Evolutionary conservation across 2,888 invertebrate genomes (phyloP).

Genomic region (Cheilosia vernalis): DNA sequence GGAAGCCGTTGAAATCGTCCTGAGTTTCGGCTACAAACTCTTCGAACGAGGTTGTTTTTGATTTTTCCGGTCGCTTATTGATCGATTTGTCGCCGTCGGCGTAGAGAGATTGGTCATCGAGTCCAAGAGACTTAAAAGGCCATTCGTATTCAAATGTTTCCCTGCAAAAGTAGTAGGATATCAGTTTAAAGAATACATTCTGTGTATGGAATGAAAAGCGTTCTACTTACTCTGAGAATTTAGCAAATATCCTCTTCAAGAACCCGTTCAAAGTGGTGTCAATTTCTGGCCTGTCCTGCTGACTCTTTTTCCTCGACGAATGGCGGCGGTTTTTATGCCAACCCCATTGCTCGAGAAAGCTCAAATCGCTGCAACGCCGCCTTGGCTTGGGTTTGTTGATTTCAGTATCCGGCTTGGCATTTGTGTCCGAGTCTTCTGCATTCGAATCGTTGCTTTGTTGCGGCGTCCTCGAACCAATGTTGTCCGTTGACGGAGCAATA

Average conservation of each 20-base stretch:
- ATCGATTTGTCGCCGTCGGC: constrained; percentile 25
- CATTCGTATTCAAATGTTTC: constrained; percentile 76
- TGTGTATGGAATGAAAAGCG: background rate
- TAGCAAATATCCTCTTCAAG: constrained; percentile 77
- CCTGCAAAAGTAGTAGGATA: constrained; percentile 49
- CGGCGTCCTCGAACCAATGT: constrained; percentile 76
- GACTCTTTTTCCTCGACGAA: constrained; percentile 79
- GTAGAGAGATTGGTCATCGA: constrained; percentile 32
- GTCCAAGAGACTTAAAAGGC: constrained; percentile 75
- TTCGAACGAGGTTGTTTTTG: constrained; percentile 45
- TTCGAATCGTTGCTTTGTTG: constrained; percentile 68
- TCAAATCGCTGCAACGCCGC: constrained; percentile 89
- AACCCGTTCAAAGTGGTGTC: constrained; percentile 79
- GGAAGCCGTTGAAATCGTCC: constrained; percentile 76
- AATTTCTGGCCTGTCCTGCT: constrained; percentile 78
- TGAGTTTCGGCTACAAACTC: constrained; percentile 77
- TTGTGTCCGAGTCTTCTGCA: constrained; percentile 77
- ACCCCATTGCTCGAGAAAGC: constrained; percentile 90
- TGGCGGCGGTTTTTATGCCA: constrained; percentile 85
- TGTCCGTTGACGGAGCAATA: constrained; percentile 75
- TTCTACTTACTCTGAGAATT: constrained; percentile 77
- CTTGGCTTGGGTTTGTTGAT: constrained; percentile 83
- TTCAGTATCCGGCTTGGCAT: constrained; percentile 77
- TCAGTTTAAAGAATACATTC: background rate
- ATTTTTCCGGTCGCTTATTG: constrained; percentile 1